Evolutionary conservation across 2,797 vertebrate species (phyloP).

Genomic region (Cossypha caffra): DNA sequence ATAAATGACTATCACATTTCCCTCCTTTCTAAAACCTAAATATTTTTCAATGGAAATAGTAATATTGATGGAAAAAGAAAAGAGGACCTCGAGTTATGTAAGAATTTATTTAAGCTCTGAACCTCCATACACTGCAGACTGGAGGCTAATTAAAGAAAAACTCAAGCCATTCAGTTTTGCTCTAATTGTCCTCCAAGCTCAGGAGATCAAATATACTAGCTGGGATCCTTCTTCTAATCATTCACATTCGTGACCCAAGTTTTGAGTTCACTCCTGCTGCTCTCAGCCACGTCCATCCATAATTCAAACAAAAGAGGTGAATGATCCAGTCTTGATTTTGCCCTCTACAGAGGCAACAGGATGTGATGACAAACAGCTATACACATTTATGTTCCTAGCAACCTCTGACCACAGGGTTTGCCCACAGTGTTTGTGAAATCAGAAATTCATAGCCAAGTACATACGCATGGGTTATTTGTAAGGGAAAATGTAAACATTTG

Average conservation of each 20-base stretch:
- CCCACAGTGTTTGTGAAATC: background rate
- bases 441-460: background rate
- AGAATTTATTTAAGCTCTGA: slow-evolving; percentile 45
- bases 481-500: background rate
- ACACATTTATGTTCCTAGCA: background rate
- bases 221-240: background rate
- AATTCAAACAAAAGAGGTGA: slow-evolving; percentile 9
- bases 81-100: slow-evolving; percentile 42
- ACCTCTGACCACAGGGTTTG: background rate
- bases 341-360: background rate
- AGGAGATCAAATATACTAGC: background rate
- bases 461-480: background rate
- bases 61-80: slow-evolving; percentile 66
- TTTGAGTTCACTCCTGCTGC: background rate
- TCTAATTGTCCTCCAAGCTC: background rate
- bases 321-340: background rate
- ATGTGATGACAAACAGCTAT: background rate
- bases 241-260: background rate
- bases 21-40: slow-evolving; percentile 72
- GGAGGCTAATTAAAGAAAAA: slow-evolving; percentile 43
- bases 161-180: background rate
- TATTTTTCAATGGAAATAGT: slow-evolving; percentile 71
- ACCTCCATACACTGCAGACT: background rate
- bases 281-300: slow-evolving; percentile 13
- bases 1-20: slow-evolving; percentile 87